Evolutionary conservation across 2,888 invertebrate species (phyloP).

Genomic region (Ectropis crepuscularia): DNA sequence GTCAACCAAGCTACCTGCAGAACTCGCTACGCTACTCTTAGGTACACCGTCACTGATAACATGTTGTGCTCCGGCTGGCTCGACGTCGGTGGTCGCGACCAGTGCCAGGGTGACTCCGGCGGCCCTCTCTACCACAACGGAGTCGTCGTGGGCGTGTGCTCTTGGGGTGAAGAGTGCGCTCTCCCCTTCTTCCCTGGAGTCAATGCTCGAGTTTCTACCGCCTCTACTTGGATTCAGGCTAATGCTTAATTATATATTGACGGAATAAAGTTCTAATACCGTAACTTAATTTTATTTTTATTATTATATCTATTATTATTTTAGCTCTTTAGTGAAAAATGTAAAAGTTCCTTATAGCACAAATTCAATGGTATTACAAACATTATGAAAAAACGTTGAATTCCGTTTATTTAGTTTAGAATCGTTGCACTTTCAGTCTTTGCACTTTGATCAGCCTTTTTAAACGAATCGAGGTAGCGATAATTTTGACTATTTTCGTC

Average conservation of each 20-base stretch:
- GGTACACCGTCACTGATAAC: slow-evolving; percentile 44
- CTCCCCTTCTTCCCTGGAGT: slow-evolving; percentile 55
- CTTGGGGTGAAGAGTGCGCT: slow-evolving; percentile 56
- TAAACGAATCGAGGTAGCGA: too few relatives aligned
- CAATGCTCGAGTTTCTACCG: slow-evolving; percentile 57
- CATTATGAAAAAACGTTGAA: too few relatives aligned
- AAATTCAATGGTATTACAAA: too few relatives aligned
- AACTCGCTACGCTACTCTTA: slow-evolving; percentile 42
- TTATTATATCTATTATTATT: not conserved
- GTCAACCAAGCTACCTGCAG: slow-evolving; percentile 52
- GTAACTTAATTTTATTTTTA: too few relatives aligned
- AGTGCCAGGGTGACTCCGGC: slow-evolving; percentile 67
- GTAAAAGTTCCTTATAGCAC: too few relatives aligned
- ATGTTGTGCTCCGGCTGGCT: slow-evolving; percentile 52
- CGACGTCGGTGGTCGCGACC: slow-evolving; percentile 65
- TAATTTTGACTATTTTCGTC: too few relatives aligned
- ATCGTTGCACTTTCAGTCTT: too few relatives aligned
- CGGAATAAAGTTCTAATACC: too few relatives aligned
- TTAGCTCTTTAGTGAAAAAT: too few relatives aligned
- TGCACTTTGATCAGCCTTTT: too few relatives aligned
- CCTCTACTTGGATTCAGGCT: slow-evolving; percentile 54
- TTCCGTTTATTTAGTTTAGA: too few relatives aligned
- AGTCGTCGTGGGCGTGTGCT: slow-evolving; percentile 59
- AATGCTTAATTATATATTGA: slow-evolving; percentile 44
- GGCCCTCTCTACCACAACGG: slow-evolving; percentile 61